These are phyloP conservation scores for Drepana arcuata DNA, from an alignment of 1,140 invertebrate species.

Conservation along the genomic window DNA sequence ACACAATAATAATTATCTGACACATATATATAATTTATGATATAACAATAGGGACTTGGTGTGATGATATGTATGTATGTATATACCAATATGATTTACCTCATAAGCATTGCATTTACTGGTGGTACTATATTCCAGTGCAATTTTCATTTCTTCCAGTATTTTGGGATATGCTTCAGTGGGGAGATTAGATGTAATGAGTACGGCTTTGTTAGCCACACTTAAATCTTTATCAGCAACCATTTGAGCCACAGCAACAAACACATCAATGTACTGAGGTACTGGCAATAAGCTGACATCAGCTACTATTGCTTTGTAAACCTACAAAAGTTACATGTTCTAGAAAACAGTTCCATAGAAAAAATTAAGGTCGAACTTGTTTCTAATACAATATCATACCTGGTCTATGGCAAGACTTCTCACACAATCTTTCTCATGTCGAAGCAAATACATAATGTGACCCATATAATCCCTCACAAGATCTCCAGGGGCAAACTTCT, in stretches of 20 bases:
- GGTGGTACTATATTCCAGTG: conserved; percentile 68
- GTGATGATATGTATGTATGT: no score
- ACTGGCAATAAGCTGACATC: conserved; percentile 47
- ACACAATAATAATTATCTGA: no score
- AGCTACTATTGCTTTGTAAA: conserved; percentile 45
- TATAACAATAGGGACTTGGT: no score
- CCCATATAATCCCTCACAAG: conserved; percentile 59
- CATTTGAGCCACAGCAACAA: conserved; percentile 71
- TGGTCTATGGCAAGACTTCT: conserved; percentile 71
- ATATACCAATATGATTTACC: no score
- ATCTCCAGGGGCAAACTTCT: conserved; percentile 69
- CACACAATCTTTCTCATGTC: conserved; percentile 69
- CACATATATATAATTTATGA: no score
- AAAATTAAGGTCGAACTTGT: no score
- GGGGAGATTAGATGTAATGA: conserved; percentile 71
- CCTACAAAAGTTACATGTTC: no score
- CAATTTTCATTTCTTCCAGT: conserved; percentile 66
- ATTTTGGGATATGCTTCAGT: conserved; percentile 64
- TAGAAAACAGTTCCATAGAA: no score
- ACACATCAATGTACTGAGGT: conserved; percentile 68
- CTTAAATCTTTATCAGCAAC: conserved; percentile 73
- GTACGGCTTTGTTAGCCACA: conserved; percentile 74
- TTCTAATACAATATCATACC: no score
- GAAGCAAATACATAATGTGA: conserved; percentile 70
- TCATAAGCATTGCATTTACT: conserved; percentile 76